These are phyloP conservation scores for Pseudococcus viburni DNA, from an alignment of 2,888 invertebrate species.

Conservation along the genomic window DNA sequence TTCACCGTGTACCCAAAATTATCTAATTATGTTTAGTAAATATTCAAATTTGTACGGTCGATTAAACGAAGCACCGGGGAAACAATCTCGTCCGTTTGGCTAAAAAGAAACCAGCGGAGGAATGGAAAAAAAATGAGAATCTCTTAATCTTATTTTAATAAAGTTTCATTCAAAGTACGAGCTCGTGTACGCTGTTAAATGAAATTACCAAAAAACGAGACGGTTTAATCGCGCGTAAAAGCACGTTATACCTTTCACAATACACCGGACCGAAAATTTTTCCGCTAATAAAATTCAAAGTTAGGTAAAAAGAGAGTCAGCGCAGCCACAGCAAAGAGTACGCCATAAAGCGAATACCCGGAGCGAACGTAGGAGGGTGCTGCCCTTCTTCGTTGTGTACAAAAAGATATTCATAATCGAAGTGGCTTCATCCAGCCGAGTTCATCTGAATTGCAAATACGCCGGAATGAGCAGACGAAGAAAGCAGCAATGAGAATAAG, in stretches of 20 bases:
- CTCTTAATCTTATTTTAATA: constrained; percentile 31
- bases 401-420: constrained; percentile 47
- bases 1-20: neutral
- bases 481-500: neutral
- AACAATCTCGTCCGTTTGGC: neutral
- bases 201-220: constrained; percentile 23
- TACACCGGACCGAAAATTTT: neutral
- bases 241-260: constrained; percentile 2
- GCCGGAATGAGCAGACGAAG: neutral
- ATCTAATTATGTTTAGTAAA: constrained; percentile 21
- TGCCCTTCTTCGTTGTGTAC: neutral
- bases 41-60: constrained; percentile 12
- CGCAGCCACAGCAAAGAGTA: neutral
- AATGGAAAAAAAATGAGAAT: neutral
- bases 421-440: constrained; percentile 30
- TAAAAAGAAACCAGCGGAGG: neutral
- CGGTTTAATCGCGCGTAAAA: constrained; percentile 25
- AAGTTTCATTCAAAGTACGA: neutral
- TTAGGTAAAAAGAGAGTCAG: neutral
- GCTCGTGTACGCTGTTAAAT: neutral
- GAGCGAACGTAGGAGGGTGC: neutral
- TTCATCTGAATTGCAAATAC: constrained; percentile 37
- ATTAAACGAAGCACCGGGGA: neutral
- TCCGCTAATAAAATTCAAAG: constrained; percentile 44
- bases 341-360: neutral